These are phyloP conservation scores for Myotis davidii DNA, from an alignment of 2,113 vertebrate genomes.

Conservation along the genomic window DNA sequence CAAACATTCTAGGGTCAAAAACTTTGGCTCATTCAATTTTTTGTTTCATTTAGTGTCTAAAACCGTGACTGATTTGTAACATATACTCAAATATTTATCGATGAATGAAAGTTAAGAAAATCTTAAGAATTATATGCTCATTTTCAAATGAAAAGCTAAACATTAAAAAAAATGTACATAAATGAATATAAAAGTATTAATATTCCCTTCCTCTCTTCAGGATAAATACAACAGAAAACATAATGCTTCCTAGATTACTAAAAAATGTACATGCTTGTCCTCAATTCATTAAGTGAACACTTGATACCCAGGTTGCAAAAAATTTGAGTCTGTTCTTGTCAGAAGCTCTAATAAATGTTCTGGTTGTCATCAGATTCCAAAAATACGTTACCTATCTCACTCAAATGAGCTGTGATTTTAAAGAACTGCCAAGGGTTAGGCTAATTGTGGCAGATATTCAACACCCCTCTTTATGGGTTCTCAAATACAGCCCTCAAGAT, in stretches of 20 bases:
- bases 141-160: constrained; percentile 47
- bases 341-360: constrained; percentile 10
- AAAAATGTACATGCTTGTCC: not conserved
- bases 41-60: constrained; percentile 27
- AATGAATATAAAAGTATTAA: not conserved
- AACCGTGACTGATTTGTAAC: not conserved
- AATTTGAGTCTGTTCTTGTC: constrained; percentile 29
- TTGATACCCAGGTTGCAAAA: constrained; percentile 14
- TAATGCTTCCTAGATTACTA: not conserved
- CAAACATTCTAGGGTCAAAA: constrained; percentile 1
- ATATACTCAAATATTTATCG: constrained; percentile 18
- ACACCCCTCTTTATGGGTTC: not conserved
- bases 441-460: not conserved
- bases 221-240: constrained; percentile 34
- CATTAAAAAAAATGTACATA: constrained; percentile 46
- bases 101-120: constrained; percentile 39
- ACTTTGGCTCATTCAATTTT: not conserved
- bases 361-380: constrained; percentile 17
- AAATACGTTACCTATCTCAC: constrained; percentile 13
- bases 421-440: not conserved
- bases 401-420: constrained; percentile 33
- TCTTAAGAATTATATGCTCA: constrained; percentile 8
- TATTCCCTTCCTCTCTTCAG: not conserved
- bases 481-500: not conserved
- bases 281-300: constrained; percentile 6